Conservation (phyloP, 2,113 vertebrate genomes). For the Oncorhynchus gorbuscha region DNA sequence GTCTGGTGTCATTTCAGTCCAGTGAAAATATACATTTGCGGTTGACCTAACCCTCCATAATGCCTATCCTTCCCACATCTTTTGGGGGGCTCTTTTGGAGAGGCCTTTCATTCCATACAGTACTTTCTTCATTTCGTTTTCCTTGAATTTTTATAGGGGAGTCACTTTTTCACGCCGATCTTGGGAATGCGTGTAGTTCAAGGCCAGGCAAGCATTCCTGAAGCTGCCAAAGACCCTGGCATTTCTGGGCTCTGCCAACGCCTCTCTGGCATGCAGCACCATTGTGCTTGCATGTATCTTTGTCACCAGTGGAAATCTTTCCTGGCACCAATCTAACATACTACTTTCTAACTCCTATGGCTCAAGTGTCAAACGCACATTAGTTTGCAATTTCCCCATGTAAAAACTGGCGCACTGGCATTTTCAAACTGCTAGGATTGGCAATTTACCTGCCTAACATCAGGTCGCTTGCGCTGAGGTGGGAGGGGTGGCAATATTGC, state of each 20-base stretch:
- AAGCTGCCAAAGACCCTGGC: neutral
- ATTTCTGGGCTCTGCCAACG: constrained; percentile 4
- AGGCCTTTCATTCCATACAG: neutral
- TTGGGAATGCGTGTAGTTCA: neutral
- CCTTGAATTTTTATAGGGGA: neutral
- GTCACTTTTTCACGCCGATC: neutral
- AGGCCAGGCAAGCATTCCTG: constrained; percentile 5
- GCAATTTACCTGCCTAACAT: no score
- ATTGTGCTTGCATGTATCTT: constrained; percentile 12
- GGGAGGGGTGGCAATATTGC: no score
- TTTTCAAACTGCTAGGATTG: no score
- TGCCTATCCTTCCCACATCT: neutral
- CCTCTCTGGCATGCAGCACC: constrained; percentile 11
- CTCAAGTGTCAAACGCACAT: no score
- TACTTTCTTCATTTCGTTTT: neutral
- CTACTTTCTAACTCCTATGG: neutral
- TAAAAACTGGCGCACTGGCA: no score
- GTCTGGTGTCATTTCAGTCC: neutral
- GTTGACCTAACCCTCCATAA: neutral
- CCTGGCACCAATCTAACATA: constrained; percentile 2
- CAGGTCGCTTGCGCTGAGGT: no score
- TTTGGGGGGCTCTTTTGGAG: neutral
- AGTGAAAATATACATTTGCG: neutral
- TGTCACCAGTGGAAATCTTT: constrained; percentile 1
- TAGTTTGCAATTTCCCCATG: no score